Base-by-base conservation (phyloP, 37 sponge, comb jelly and placozoan genomes). In the Trichoplax adhaerens region DNA sequence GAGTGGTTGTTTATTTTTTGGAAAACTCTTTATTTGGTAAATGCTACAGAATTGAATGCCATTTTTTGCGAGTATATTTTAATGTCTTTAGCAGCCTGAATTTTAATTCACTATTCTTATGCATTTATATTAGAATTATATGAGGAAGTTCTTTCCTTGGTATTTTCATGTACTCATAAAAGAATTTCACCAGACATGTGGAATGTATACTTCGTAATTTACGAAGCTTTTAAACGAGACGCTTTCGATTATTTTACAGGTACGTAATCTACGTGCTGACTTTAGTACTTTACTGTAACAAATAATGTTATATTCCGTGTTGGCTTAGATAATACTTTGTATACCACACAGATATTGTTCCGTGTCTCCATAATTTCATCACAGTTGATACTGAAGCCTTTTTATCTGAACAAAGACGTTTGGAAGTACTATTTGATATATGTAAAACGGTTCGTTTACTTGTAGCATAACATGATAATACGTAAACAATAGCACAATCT, bases 221-320 rank as follows among this genome's bases (percentile, higher is more conserved):
- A 88, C 68, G 81, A 88, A 0, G 80, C 78, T n/a, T 95, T 95
- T 65, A 54, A 54, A 57, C 73, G 74, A 54, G 97, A 95, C 47
- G 94, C 81, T 69, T 88, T 74, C 65, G 97, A 95, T 77, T 91
- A 78, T 66, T 94, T 94, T 67, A 61, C 68, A 58, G 90, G 92
- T 84, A 4, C 59, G 66, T 6, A 55, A 47, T 5, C 7, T 53
- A 8, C 10, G 10, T 12, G 46, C 6, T 5, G 54, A 49, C n/a
- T 75, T 3, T 49, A 6, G 5, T 54, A 70, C 50, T 49, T 46
- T 74, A 4, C 4, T 75, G 69, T 7, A 49, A 57, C 55, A 69
- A 3, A 47, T 2, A 29, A 1, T n/a, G 52, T 54, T 2, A 12
- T 5, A 47, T 8, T 6, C 49, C 50, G 68, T 66, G 10, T 52